Percentiles rank a stretch among this genome's conserved stretches.
Evolutionary conservation across 2,888 invertebrate genomes (phyloP).

Genomic region (Drosophila tripunctata): DNA sequence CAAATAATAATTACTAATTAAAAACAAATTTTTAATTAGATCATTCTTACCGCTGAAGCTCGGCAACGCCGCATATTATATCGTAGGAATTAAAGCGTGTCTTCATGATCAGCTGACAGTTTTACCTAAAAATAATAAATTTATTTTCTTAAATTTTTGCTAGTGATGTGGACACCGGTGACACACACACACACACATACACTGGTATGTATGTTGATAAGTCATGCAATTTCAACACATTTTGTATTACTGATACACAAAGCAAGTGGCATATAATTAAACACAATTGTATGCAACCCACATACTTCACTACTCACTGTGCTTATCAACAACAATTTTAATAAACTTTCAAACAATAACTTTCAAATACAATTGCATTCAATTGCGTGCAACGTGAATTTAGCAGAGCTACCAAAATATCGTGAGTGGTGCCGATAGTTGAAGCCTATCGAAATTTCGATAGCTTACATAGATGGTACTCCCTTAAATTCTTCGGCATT

Average conservation of each 20-base stretch:
- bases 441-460: background rate
- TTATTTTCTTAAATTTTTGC: background rate
- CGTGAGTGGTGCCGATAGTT: background rate
- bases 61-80: slow-evolving; percentile 94
- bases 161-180: slow-evolving; percentile 11
- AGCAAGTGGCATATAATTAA: no score
- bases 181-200: background rate
- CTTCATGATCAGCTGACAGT: slow-evolving; percentile 89
- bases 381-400: slow-evolving; percentile 2
- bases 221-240: slow-evolving; percentile 1
- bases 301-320: background rate
- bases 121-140: slow-evolving; percentile 48
- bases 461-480: background rate
- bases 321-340: background rate
- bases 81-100: slow-evolving; percentile 96
- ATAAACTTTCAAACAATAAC: background rate
- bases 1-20: slow-evolving; percentile 19
- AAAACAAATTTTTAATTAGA: background rate
- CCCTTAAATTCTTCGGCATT: background rate
- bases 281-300: no score
- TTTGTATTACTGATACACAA: no score
- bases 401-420: background rate
- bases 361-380: slow-evolving; percentile 4
- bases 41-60: slow-evolving; percentile 90
- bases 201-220: background rate